Evolutionary conservation across 2,113 vertebrate genomes (phyloP).

Genomic region (Calyptomena viridis): DNA sequence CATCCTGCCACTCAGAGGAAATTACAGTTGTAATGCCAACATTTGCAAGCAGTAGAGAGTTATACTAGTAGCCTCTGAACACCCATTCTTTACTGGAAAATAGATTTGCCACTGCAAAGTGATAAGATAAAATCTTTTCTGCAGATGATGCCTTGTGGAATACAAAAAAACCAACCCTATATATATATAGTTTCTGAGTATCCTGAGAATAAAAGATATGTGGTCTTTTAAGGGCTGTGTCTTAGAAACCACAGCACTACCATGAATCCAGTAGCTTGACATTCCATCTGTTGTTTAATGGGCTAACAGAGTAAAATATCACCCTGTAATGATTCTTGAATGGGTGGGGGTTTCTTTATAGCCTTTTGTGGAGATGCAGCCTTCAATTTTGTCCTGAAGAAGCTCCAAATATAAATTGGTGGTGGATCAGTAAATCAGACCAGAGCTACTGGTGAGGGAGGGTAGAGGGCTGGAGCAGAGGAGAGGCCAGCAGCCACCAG

Average conservation of each 20-base stretch:
- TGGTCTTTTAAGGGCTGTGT: background rate
- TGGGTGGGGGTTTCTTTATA: constrained; percentile 59
- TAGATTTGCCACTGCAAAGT: background rate
- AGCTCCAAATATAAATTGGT: constrained; percentile 48
- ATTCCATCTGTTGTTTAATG: constrained; percentile 62
- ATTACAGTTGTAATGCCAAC: background rate
- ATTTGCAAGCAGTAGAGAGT: constrained; percentile 15
- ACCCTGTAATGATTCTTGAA: constrained; percentile 49
- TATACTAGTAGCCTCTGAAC: constrained; percentile 3
- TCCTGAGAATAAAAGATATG: background rate
- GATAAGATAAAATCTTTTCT: constrained; percentile 27
- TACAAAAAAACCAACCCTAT: background rate
- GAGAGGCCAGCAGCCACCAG: background rate
- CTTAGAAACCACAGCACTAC: constrained; percentile 11
- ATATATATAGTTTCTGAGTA: background rate
- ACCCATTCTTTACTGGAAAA: constrained; percentile 27
- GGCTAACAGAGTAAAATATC: constrained; percentile 59
- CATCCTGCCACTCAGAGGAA: constrained; percentile 2
- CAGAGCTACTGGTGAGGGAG: background rate
- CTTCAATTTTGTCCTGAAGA: constrained; percentile 50
- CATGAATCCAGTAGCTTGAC: constrained; percentile 27
- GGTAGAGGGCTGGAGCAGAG: background rate
- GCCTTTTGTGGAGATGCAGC: background rate
- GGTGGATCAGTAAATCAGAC: constrained; percentile 49
- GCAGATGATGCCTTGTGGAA: background rate